Base-by-base conservation (phyloP, 92 coral and sea anemone genomes). In the Zoanthus gigantus region DNA sequence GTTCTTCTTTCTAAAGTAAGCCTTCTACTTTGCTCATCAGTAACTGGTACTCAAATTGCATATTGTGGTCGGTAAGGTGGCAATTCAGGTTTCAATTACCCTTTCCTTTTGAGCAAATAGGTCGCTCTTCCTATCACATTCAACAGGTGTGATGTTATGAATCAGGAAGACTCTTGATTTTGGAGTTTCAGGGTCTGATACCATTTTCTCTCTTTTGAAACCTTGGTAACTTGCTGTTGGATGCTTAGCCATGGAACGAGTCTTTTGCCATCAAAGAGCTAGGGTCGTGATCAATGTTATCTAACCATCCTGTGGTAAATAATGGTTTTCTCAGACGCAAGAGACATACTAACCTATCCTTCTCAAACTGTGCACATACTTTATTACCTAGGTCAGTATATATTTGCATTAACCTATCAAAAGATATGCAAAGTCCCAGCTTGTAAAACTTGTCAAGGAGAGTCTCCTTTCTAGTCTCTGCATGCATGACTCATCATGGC, bases 361-460 rank as follows among this genome's bases (percentile, higher is more conserved):
- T 15, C 7, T 16, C 2, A 63, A 63, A 76, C 74, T 86, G 31
- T 42, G 34, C 12, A 74, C 46, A 53, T 9, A 53, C 58, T 8
- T 13, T 13, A 53, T 53, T 6, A 1, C 11, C 58, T 1, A 53
- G 1, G 66, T 86, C 83, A 28, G 83, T 15, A 11, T 74, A 6
- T 16, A 86, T 13, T 17, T 32, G 44, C 16, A 86, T 31, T 16
- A 86, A 28, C 8, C 82, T 28, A 28, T 86, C 83, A 76, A 74
- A 86, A 23, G 89, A 86, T 12, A 86, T 48, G 71, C 71, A 63
- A 16, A 52, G 37, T 58, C 83, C 89, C 48, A 86, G 37, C n/a
- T 45, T 63, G 76, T n/a, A 31, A 32, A 86, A 30, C 74, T 8
- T 13, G 14, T 53, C 2, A 53, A 1, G 0, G 58, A 53, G 58